Evolutionary conservation across 2,888 invertebrate species (phyloP).

Genomic region (Prosopocoilus inquinatus): DNA sequence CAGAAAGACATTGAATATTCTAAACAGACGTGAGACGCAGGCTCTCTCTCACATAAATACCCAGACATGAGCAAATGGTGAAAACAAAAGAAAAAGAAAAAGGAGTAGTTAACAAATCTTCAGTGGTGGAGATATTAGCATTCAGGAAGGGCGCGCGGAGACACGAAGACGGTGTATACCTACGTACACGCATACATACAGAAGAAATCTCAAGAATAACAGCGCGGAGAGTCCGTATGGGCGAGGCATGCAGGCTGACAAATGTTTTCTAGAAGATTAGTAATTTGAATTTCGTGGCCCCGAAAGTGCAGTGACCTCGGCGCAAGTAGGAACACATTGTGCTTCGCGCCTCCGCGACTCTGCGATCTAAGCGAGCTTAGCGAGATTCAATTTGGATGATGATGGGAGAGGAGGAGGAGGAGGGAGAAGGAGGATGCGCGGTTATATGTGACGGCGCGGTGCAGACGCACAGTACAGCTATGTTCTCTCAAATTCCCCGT

Average conservation of each 20-base stretch:
- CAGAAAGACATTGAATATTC: too few relatives aligned
- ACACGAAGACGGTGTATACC: too few relatives aligned
- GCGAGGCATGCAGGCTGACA: conserved; percentile 22
- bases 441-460: conserved; percentile 17
- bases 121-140: too few relatives aligned
- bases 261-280: conserved; percentile 37
- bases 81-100: too few relatives aligned
- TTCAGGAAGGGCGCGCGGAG: too few relatives aligned
- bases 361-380: conserved; percentile 35
- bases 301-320: conserved; percentile 49
- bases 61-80: too few relatives aligned
- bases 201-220: neutral
- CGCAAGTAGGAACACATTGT: conserved; percentile 51
- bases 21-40: too few relatives aligned
- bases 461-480: conserved; percentile 7
- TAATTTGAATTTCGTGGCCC: conserved; percentile 46
- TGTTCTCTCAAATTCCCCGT: conserved; percentile 4
- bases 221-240: conserved; percentile 5
- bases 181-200: too few relatives aligned
- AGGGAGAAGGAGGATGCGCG: conserved; percentile 21
- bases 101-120: too few relatives aligned
- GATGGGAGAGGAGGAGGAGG: conserved; percentile 18
- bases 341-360: conserved; percentile 44
- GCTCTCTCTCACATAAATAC: too few relatives aligned
- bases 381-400: conserved; percentile 34